These are phyloP conservation scores for Priapulus caudatus DNA, from an alignment of 2,888 invertebrate genomes.

Conservation along the genomic window DNA sequence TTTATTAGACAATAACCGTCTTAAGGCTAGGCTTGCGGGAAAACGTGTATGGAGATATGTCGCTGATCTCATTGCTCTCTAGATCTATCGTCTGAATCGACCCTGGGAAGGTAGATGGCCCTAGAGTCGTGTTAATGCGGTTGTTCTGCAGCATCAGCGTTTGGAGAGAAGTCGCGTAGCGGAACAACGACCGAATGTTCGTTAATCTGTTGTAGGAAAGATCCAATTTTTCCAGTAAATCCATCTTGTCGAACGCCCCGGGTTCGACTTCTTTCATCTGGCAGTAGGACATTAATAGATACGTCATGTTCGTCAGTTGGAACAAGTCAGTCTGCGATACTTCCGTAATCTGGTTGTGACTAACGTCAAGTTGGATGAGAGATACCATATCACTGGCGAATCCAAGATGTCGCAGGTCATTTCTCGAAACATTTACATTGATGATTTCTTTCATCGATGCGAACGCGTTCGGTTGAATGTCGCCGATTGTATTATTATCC, in stretches of 20 bases:
- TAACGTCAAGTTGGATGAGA: not conserved
- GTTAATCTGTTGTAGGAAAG: conserved; percentile 72
- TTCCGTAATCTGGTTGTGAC: not conserved
- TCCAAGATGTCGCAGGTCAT: not conserved
- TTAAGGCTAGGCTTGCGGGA: no score
- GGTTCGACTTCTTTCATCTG: conserved; percentile 19
- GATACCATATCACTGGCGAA: not conserved
- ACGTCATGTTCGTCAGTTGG: conserved; percentile 46
- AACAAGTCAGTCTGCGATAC: conserved; percentile 21
- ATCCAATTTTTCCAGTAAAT: conserved; percentile 66
- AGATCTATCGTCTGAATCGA: no score
- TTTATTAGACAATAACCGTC: no score
- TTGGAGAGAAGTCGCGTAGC: conserved; percentile 44
- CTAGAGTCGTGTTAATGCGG: no score
- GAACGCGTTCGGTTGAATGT: not conserved
- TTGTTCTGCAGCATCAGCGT: no score
- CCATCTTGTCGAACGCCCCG: conserved; percentile 59
- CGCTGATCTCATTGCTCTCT: no score
- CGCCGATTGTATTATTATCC: not conserved
- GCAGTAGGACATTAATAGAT: conserved; percentile 43
- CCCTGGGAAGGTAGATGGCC: no score
- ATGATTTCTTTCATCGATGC: not conserved
- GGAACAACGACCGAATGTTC: conserved; percentile 64
- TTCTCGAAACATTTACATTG: not conserved
- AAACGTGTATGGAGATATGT: no score